Evolutionary conservation across 2,113 vertebrate genomes (phyloP).

Genomic region (Podarcis cretensis): DNA sequence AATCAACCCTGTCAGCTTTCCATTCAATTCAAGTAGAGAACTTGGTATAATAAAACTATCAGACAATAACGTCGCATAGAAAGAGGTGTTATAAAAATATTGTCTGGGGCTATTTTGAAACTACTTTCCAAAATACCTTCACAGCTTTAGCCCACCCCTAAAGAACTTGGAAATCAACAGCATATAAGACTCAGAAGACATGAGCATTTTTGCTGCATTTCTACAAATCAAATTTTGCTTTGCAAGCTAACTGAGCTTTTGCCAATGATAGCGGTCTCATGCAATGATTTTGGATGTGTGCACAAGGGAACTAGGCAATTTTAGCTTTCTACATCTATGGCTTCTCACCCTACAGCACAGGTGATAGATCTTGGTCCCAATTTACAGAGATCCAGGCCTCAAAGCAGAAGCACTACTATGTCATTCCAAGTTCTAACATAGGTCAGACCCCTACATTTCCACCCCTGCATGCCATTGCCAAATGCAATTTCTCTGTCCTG

Average conservation of each 20-base stretch:
- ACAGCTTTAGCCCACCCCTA: slow-evolving; percentile 29
- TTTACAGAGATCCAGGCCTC: not conserved
- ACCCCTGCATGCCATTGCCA: not conserved
- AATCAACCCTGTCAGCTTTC: slow-evolving; percentile 35
- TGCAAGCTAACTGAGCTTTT: slow-evolving; percentile 33
- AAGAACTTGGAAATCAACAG: slow-evolving; percentile 22
- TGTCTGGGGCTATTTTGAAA: slow-evolving; percentile 39
- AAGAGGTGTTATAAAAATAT: slow-evolving; percentile 43
- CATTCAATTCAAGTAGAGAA: slow-evolving; percentile 20
- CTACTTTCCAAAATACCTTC: slow-evolving; percentile 44
- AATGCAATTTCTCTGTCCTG: not conserved
- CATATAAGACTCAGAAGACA: slow-evolving; percentile 35
- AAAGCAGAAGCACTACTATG: not conserved
- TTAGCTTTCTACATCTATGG: not conserved
- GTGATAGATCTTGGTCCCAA: not conserved
- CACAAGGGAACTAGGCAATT: not conserved
- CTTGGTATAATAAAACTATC: slow-evolving; percentile 32
- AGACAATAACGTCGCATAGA: slow-evolving; percentile 35
- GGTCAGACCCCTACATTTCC: not conserved
- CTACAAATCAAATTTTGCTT: slow-evolving; percentile 48
- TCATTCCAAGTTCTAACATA: not conserved
- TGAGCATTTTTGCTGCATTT: slow-evolving; percentile 1
- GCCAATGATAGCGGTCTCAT: slow-evolving; percentile 1
- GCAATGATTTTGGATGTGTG: not conserved
- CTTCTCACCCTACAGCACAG: not conserved